Evolutionary conservation across 2,113 vertebrate genomes (phyloP), one percentile per base, ranked within the genome.

Genomic region (Semnornis frantzii): DNA sequence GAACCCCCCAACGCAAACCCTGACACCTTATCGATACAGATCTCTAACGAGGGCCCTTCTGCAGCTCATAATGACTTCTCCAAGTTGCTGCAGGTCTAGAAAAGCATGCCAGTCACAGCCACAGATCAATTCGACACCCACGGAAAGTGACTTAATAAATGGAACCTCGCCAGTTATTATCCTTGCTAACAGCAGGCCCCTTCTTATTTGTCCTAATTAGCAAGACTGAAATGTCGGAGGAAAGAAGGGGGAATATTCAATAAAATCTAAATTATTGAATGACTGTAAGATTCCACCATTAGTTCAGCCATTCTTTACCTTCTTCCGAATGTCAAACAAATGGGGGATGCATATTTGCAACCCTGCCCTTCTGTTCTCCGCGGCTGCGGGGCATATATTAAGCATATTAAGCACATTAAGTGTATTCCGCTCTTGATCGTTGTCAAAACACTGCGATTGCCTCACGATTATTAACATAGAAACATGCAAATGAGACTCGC

Each of bases 241-340:
- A 82, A 93, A 96, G 95, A 93, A 91, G 90, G 93, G 58, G 96
- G 91, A 91, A 96, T 95, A 96, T 97, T 96, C 96, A 96, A 96
- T 97, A 96, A 95, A 97, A 96, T 97, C 95, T 96, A 93, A 97
- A 94, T 96, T 96, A 97, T 97, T 95, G 96, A 96, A 96, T 94
- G 96, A 88, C 95, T 94, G 82, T 60, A 76, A 94, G 95, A 96
- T 92, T 85, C 89, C 42, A 33, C 92, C 95, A 86, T 95, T 92
- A 93, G 87, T 82, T 90, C 71, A 74, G 93, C 93, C 62, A 85
- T 94, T 87, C 92, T 95, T 93, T 90, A 87, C 89, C 91, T 94
- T 79, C 95, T 92, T 83, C 94, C 44, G 96, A 94, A 95, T 89
- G 89, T 96, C 96, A 95, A 92, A 91, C 92, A 91, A 90, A 93